Conservation (phyloP, 2,888 invertebrate genomes). For the Archips xylosteana region DNA sequence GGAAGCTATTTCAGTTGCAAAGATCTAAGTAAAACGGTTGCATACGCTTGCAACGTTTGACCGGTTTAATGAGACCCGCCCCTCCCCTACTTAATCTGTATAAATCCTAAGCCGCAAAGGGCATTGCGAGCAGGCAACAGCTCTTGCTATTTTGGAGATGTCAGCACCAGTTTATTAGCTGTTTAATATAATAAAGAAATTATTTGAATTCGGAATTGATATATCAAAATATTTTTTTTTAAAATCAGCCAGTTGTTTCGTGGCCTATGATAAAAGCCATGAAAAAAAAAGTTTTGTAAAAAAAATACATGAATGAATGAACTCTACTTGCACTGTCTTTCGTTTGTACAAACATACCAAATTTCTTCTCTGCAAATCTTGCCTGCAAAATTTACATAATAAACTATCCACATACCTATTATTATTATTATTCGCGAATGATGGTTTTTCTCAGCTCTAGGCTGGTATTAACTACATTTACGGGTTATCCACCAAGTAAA, state of each 20-base stretch:
- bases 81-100: conserved; percentile 44
- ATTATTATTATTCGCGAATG: no score
- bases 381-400: no score
- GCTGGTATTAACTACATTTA: no score
- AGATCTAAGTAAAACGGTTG: conserved; percentile 55
- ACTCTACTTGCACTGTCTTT: no score
- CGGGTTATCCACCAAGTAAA: no score
- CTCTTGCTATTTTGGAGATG: conserved; percentile 55
- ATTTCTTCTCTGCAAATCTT: no score
- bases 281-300: background rate
- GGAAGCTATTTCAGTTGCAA: conserved; percentile 48
- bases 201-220: conserved; percentile 57
- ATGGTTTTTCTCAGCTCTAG: no score
- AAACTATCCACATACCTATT: no score
- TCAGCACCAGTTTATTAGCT: conserved; percentile 67
- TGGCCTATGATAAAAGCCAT: background rate
- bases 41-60: conserved; percentile 62
- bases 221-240: background rate
- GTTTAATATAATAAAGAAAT: conserved; percentile 69
- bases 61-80: conserved; percentile 56
- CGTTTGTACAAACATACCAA: no score
- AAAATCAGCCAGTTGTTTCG: background rate
- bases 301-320: no score
- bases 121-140: conserved; percentile 34
- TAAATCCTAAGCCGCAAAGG: conserved; percentile 54